phyloP scores from a whole-genome alignment of 2,797 vertebrate species.

The Pteropus rufus region DNA sequence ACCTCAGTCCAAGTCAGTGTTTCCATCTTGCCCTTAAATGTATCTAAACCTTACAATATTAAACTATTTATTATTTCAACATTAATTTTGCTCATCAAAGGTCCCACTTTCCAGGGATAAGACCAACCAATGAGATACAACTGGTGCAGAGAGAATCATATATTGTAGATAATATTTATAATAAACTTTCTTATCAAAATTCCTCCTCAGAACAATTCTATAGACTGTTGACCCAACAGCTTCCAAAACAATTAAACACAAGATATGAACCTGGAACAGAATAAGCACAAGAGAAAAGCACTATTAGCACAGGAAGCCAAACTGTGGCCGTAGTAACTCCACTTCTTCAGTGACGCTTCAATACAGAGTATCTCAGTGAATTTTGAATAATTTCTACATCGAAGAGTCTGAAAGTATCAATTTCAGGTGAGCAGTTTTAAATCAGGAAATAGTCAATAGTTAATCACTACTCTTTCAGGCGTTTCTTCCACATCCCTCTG shows the following conservation, averaged over 20 bases:
- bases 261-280: conserved; percentile 38
- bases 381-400: background rate
- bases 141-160: conserved; percentile 72
- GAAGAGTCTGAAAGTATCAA: conserved; percentile 51
- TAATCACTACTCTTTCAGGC: background rate
- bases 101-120: conserved; percentile 66
- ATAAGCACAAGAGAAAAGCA: conserved; percentile 64
- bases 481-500: background rate
- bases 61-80: conserved; percentile 56
- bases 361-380: conserved; percentile 72
- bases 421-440: conserved; percentile 85
- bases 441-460: conserved; percentile 10
- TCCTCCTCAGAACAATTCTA: conserved; percentile 73
- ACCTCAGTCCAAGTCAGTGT: conserved; percentile 29
- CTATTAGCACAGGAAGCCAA: conserved; percentile 60
- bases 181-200: conserved; percentile 63
- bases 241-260: conserved; percentile 56
- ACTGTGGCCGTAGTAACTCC: conserved; percentile 71
- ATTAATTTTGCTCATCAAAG: conserved; percentile 66
- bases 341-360: conserved; percentile 80
- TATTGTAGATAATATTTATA: conserved; percentile 60
- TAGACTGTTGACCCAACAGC: conserved; percentile 46
- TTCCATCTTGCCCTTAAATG: conserved; percentile 49
- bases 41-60: conserved; percentile 56
- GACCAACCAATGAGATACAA: conserved; percentile 50